phyloP scores from a whole-genome alignment of 2,888 invertebrate species.

The Xanthia icteritia region DNA sequence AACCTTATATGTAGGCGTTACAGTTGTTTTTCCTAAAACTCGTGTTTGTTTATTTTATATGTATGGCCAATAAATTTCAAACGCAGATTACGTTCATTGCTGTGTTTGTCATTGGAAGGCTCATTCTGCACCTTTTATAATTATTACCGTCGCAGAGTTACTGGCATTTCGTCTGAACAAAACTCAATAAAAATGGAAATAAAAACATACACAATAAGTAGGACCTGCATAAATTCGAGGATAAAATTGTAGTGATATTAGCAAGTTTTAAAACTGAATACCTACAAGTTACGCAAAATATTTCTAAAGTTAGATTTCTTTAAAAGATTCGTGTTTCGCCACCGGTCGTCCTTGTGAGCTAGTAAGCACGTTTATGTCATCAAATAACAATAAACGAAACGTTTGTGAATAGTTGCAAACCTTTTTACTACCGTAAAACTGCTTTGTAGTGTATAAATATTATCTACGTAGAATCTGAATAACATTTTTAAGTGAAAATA shows the following conservation, averaged over 20 bases:
- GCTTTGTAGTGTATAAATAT: not conserved
- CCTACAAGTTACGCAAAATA: constrained; percentile 20
- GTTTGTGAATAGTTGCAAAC: constrained; percentile 21
- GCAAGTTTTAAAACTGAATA: constrained; percentile 29
- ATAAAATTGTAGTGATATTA: constrained; percentile 24
- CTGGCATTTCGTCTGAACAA: not conserved
- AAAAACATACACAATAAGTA: not conserved
- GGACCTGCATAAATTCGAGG: not conserved
- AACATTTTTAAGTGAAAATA: not conserved
- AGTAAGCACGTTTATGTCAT: constrained; percentile 33
- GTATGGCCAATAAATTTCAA: too few species aligned
- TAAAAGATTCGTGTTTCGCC: constrained; percentile 34
- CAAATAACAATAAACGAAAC: constrained; percentile 50
- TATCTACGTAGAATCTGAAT: not conserved
- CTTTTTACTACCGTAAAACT: constrained; percentile 30
- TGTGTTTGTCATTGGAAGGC: too few species aligned
- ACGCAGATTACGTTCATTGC: not conserved
- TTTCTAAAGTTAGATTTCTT: constrained; percentile 35
- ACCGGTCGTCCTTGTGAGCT: constrained; percentile 53
- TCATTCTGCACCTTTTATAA: not conserved
- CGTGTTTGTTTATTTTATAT: too few species aligned
- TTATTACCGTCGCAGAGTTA: not conserved
- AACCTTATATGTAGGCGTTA: too few species aligned
- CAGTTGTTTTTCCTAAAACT: too few species aligned
- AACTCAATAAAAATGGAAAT: not conserved